Conservation (phyloP, 37 sponge, comb jelly and placozoan genomes). For the Tethya wilhelma region DNA sequence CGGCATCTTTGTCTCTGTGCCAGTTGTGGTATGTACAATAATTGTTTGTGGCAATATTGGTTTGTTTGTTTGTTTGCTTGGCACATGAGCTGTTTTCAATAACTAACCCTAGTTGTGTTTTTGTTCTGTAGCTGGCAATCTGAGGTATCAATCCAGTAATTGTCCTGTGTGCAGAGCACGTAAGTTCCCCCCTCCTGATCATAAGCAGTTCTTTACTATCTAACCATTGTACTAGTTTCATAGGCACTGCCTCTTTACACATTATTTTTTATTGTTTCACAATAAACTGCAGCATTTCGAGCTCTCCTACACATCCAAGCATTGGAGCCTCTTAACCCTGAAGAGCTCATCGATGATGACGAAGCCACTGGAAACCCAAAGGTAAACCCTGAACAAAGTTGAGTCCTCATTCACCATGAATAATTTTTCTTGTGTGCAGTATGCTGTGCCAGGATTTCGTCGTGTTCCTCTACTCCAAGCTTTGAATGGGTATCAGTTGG, state of each 20-base stretch:
- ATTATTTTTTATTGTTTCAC: no score
- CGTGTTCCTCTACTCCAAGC: slow-evolving; percentile 47
- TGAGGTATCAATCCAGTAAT: slow-evolving; percentile 85
- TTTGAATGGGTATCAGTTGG: slow-evolving; percentile 63
- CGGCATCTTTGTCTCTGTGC: slow-evolving; percentile 85
- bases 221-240: no score
- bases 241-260: no score
- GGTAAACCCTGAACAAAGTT: background rate
- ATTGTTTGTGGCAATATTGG: background rate
- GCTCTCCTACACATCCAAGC: slow-evolving; percentile 79
- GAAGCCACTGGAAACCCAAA: slow-evolving; percentile 47
- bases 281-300: slow-evolving; percentile 66
- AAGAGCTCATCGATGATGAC: slow-evolving; percentile 30
- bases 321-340: slow-evolving; percentile 34
- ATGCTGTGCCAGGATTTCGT: slow-evolving; percentile 30
- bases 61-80: background rate
- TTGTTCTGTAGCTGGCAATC: slow-evolving; percentile 44
- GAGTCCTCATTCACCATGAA: background rate
- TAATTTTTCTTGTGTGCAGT: slow-evolving; percentile 5
- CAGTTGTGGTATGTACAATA: slow-evolving; percentile 65
- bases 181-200: slow-evolving; percentile 31
- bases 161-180: slow-evolving; percentile 91
- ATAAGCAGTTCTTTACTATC: background rate
- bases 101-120: no score
- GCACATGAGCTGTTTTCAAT: background rate